Percentiles rank a stretch among this genome's conserved stretches.
Evolutionary conservation across 1,140 invertebrate genomes (phyloP).

Genomic region (Diachasma alloeum): DNA sequence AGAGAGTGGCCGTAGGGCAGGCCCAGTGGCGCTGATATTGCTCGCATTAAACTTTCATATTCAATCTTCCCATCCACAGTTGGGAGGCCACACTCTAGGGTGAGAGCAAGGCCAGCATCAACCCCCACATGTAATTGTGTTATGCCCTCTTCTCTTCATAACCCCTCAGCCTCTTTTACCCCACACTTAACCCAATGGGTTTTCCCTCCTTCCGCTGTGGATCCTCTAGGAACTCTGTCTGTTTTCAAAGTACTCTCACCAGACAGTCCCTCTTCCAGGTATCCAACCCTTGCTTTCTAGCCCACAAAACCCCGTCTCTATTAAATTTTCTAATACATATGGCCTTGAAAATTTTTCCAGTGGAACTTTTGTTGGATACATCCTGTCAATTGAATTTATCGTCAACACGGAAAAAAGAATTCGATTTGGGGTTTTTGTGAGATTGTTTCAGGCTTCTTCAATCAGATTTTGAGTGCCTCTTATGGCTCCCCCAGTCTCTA

Average conservation of each 20-base stretch:
- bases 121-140: conserved; percentile 56
- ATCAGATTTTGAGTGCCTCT: neutral
- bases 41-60: conserved; percentile 62
- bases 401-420: neutral
- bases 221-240: neutral
- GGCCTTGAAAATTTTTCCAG: conserved; percentile 38
- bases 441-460: neutral
- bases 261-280: conserved; percentile 3
- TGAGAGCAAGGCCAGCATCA: conserved; percentile 46
- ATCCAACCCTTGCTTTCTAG: neutral
- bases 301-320: neutral
- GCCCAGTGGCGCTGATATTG: conserved; percentile 53
- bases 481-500: neutral
- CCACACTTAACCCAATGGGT: neutral
- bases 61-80: conserved; percentile 58
- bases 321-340: conserved; percentile 48
- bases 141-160: conserved; percentile 45
- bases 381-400: neutral
- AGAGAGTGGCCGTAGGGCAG: conserved; percentile 9
- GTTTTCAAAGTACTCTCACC: conserved; percentile 5
- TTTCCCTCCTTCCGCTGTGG: neutral
- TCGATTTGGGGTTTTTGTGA: neutral
- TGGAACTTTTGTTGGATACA: neutral
- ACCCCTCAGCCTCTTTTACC: conserved; percentile 17
- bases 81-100: conserved; percentile 33